These are phyloP conservation scores for Dendrocincla tyrannina DNA, from an alignment of 2,797 vertebrate species.

Conservation along the genomic window DNA sequence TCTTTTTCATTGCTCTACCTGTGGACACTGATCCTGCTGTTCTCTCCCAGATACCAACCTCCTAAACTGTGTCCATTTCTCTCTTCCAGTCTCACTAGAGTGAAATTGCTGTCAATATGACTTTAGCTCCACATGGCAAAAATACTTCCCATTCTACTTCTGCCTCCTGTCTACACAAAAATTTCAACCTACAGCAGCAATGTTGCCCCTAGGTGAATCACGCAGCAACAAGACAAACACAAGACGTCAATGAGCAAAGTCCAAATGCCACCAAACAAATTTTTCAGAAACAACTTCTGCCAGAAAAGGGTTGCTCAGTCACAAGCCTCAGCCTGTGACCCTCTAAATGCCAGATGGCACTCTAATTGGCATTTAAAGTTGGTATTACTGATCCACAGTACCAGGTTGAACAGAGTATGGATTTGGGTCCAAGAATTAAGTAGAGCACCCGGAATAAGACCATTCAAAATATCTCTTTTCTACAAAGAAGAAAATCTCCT, in stretches of 20 bases:
- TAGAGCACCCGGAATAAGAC: background rate
- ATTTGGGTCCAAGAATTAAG: background rate
- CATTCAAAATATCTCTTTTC: background rate
- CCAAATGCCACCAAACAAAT: background rate
- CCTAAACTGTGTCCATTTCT: background rate
- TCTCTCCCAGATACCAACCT: background rate
- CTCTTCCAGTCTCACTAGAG: background rate
- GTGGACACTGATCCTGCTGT: fast-evolving
- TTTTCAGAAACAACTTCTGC: background rate
- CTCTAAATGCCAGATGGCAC: background rate
- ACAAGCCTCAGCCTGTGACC: background rate
- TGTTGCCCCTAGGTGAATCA: background rate
- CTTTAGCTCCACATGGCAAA: background rate
- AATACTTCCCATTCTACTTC: background rate
- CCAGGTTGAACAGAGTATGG: background rate
- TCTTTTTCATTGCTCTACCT: background rate
- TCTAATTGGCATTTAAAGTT: background rate
- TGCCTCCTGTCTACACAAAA: background rate
- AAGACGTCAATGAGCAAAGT: background rate
- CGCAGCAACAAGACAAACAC: background rate
- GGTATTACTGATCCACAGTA: background rate
- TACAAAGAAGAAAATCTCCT: background rate
- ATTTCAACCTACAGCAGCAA: background rate
- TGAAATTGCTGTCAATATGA: background rate
- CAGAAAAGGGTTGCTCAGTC: background rate